phyloP scores from a whole-genome alignment of 2,113 vertebrate genomes.

The Cebus imitator region DNA sequence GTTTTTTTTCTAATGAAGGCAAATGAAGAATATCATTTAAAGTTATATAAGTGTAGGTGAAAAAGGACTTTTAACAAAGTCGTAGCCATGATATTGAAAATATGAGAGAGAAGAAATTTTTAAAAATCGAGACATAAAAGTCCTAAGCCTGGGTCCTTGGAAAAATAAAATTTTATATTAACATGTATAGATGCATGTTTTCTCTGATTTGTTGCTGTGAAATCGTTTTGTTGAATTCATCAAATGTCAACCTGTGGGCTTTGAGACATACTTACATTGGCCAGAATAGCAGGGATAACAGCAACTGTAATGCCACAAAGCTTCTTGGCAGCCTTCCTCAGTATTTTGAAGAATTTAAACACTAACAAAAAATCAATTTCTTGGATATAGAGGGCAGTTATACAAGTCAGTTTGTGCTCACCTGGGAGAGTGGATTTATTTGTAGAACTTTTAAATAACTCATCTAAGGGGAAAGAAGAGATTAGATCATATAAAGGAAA shows the following conservation, averaged over 20 bases:
- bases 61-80: not conserved
- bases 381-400: constrained; percentile 24
- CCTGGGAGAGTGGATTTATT: constrained; percentile 44
- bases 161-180: constrained; percentile 7
- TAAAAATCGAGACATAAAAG: not conserved
- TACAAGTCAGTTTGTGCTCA: constrained; percentile 29
- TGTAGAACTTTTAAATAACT: constrained; percentile 58
- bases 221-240: constrained; percentile 23
- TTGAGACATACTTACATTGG: not conserved
- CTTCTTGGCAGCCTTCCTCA: not conserved
- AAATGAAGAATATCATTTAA: constrained; percentile 5
- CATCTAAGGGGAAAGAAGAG: not conserved
- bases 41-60: not conserved
- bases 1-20: not conserved
- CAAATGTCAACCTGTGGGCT: not conserved
- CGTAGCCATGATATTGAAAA: not conserved
- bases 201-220: not conserved
- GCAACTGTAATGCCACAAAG: not conserved
- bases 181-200: not conserved
- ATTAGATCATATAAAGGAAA: not conserved
- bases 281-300: not conserved
- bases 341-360: constrained; percentile 60
- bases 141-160: not conserved
- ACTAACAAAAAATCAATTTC: constrained; percentile 61
- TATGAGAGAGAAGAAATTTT: not conserved